Evolutionary conservation across 2,797 vertebrate genomes (phyloP).

Genomic region (Balearica regulorum): DNA sequence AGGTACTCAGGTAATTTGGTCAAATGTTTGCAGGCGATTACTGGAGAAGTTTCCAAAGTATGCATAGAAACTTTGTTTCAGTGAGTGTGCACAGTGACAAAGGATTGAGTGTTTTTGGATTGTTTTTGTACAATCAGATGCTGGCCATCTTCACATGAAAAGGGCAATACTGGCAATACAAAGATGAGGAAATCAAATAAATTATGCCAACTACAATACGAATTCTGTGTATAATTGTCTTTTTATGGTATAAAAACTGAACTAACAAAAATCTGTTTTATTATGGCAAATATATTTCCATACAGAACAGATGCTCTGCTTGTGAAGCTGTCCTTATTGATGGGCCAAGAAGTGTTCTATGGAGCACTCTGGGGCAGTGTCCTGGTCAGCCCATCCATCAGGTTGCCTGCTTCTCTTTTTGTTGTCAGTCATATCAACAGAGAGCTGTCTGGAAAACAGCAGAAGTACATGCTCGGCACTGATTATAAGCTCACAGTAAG

Average conservation of each 20-base stretch:
- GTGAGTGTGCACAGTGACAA: neutral
- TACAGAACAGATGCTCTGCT: conserved; percentile 89
- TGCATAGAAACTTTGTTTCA: neutral
- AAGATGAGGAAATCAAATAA: neutral
- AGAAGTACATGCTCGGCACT: conserved; percentile 88
- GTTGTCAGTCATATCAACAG: conserved; percentile 90
- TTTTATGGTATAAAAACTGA: neutral
- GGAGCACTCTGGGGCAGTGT: conserved; percentile 90
- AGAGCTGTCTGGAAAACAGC: conserved; percentile 74
- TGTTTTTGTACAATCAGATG: neutral
- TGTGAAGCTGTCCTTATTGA: conserved; percentile 84
- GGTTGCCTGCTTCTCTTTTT: conserved; percentile 91
- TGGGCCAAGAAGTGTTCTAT: conserved; percentile 91
- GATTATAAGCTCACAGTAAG: conserved; percentile 86
- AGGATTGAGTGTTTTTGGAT: neutral
- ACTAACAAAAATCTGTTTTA: neutral
- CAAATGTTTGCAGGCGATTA: neutral
- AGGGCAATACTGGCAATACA: neutral
- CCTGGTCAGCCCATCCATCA: conserved; percentile 83
- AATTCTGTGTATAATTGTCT: neutral
- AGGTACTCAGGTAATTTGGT: neutral
- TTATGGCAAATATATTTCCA: neutral
- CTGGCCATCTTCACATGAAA: neutral
- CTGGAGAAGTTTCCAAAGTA: neutral
- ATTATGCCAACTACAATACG: neutral